phyloP scores from a whole-genome alignment of 2,113 vertebrate genomes.

The Macaca nemestrina region DNA sequence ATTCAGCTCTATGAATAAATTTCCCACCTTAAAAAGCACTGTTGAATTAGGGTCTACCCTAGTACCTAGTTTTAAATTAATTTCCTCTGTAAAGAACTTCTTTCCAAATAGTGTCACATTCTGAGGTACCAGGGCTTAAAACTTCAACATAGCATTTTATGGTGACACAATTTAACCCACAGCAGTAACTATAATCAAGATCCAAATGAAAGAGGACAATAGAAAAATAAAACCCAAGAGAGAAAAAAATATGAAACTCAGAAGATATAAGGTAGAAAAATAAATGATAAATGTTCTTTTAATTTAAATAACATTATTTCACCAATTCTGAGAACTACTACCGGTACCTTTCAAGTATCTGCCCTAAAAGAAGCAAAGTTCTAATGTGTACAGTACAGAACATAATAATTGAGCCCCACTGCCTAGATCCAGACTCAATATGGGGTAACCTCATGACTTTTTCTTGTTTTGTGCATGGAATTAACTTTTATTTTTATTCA shows the following conservation, averaged over 20 bases:
- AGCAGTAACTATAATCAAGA: neutral
- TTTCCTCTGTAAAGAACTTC: neutral
- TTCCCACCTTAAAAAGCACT: neutral
- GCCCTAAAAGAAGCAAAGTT: neutral
- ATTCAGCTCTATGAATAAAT: neutral
- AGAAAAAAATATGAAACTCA: neutral
- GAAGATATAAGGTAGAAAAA: neutral
- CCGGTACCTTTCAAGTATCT: neutral
- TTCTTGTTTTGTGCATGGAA: neutral
- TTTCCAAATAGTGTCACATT: neutral
- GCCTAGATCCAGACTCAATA: neutral
- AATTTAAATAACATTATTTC: neutral
- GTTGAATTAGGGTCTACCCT: neutral
- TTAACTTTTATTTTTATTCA: neutral
- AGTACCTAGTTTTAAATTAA: neutral
- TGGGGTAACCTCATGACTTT: neutral
- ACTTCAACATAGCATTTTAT: neutral
- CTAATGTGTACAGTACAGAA: neutral
- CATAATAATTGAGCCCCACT: neutral
- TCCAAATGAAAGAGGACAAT: neutral
- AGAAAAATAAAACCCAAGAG: neutral
- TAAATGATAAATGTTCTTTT: neutral
- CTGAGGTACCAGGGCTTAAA: neutral
- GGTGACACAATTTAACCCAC: neutral
- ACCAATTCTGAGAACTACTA: neutral